Base-by-base conservation (phyloP, 30 jellyfish, hydroid and myxozoan genomes). In the Cassiopea andromeda region DNA sequence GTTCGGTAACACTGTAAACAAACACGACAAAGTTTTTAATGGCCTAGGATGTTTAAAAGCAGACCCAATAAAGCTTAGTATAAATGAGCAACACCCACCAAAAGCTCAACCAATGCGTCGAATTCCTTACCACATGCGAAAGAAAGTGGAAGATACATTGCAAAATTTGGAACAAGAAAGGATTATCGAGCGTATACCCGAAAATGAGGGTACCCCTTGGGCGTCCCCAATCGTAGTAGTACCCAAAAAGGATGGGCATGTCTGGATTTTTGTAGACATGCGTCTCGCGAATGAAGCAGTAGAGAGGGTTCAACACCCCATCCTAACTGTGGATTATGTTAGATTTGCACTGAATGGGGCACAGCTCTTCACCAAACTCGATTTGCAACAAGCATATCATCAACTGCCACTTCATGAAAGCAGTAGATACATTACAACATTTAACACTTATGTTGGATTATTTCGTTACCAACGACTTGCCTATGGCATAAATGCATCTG, bases 251-350 rank as follows among this genome's bases (percentile, higher is more conserved):
- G 38, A 27, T 27, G 38, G 38, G 38, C 38, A 27, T 27, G 85
- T 77, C 46, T 60, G 92, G 43, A 60, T 77, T 3, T 77, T 89
- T 49, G 84, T 87, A 15, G 95, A 87, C 64, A 87, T 87, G 93
- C 54, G 92, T 8, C 59, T 50, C 7, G 95, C 93, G 8, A 87
- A 87, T 67, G 16, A 46, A n/a, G 93, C 95, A 27, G 66, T 87
- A 4, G n/a, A 69, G 73, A 14, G 95, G 7, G 49, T 84, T 4
- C 87, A 77, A 15, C 85, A 87, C 75, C 95, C 7, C 64, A 76
- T 84, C 4, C 95, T 86, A 3, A 87, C 95, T 6, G 95, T 87
- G 49, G 92, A 87, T 64, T 87, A 87, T 10, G 64, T 54, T 3
- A 6, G 64, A 54, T 54, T 54, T 10, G 64, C 64, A 10, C 12